phyloP scores from a whole-genome alignment of 92 coral and sea anemone genomes.

The Actinostola sp. region DNA sequence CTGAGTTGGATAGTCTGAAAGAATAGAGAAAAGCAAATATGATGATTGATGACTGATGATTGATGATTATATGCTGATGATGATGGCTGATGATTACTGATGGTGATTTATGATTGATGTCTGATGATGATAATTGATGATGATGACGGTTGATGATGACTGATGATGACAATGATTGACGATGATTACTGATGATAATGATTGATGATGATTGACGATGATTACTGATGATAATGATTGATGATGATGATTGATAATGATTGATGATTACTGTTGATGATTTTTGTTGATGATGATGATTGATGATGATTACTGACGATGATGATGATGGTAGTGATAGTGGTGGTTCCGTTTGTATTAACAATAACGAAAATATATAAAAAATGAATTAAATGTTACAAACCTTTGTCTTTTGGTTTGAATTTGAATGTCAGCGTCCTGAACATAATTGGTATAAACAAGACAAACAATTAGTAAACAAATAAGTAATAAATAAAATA shows the following conservation, averaged over 20 bases:
- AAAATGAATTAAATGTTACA: background rate
- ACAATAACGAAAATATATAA: background rate
- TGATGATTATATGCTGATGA: background rate
- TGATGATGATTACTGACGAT: background rate
- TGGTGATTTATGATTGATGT: too few relatives aligned
- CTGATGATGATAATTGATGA: too few relatives aligned
- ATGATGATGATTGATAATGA: too few relatives aligned
- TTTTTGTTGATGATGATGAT: too few relatives aligned
- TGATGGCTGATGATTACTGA: conserved; percentile 3
- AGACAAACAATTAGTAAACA: background rate
- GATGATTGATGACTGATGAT: background rate
- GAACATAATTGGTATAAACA: background rate
- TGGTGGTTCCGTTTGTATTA: background rate
- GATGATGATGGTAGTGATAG: background rate
- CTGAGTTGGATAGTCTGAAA: conserved; percentile 34
- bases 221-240: too few relatives aligned
- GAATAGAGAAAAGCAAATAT: too few relatives aligned
- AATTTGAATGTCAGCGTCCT: conserved; percentile 6
- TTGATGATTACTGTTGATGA: too few relatives aligned
- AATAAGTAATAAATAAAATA: too few relatives aligned
- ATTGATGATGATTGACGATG: too few relatives aligned
- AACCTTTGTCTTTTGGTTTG: conserved; percentile 30
- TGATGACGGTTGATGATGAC: too few relatives aligned
- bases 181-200: too few relatives aligned
- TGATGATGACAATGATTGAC: too few relatives aligned